phyloP scores from a whole-genome alignment of 2,888 invertebrate genomes.

The Odontocolon sp. region DNA sequence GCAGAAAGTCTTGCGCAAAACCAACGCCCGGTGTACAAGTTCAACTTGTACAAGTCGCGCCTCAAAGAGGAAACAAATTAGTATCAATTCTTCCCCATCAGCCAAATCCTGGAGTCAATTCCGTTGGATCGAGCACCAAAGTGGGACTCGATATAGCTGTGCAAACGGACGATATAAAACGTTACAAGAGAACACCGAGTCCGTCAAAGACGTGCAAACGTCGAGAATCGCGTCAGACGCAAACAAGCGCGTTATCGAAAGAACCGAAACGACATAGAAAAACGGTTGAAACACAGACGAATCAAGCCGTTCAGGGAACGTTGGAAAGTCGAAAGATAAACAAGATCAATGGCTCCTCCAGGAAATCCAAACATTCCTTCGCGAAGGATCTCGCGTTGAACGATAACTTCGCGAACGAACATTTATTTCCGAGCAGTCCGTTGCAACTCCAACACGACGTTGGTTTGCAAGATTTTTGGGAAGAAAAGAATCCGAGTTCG shows the following conservation, averaged over 20 bases:
- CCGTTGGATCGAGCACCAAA: neutral
- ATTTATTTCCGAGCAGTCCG: conserved; percentile 75
- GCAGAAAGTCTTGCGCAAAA: conserved; percentile 9
- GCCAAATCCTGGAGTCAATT: too few relatives aligned
- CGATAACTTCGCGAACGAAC: conserved; percentile 49
- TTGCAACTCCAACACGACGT: conserved; percentile 75
- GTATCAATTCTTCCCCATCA: conserved; percentile 68
- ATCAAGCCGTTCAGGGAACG: conserved; percentile 31
- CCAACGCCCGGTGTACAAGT: too few relatives aligned
- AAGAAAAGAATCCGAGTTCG: conserved; percentile 75
- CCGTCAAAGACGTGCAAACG: conserved; percentile 65
- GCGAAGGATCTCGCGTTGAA: conserved; percentile 49
- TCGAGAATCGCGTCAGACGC: conserved; percentile 76
- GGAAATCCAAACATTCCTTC: conserved; percentile 29
- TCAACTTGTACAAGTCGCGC: neutral
- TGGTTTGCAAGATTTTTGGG: conserved; percentile 75
- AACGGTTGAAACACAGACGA: conserved; percentile 77
- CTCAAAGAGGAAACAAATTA: conserved; percentile 58
- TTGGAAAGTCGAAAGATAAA: conserved; percentile 44
- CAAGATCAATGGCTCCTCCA: conserved; percentile 30
- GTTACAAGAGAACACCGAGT: conserved; percentile 63
- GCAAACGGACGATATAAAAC: conserved; percentile 75
- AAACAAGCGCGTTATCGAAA: conserved; percentile 70
- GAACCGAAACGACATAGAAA: conserved; percentile 68
- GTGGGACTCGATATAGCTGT: conserved; percentile 69